Evolutionary conservation across 2,888 invertebrate genomes (phyloP), one percentile per base, ranked within the genome.

Genomic region (Trichogramma evanescens): DNA sequence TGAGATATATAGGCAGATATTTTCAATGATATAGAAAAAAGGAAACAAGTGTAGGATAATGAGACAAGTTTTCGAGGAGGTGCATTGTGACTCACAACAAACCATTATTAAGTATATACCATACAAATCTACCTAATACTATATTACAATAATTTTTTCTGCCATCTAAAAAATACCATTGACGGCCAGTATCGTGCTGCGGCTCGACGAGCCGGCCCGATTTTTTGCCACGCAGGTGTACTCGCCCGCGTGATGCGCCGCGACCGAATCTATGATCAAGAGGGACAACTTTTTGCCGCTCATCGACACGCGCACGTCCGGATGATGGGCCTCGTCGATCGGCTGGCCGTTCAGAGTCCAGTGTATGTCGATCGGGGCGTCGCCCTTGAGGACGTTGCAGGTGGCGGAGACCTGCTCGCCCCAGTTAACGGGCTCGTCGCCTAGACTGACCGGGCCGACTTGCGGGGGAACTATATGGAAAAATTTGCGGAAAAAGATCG

Each of bases 331-430:
- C 42, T 65, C 65, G 64, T 67, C 66, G 61, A 80, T 72, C 1
- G 74, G 70, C 63, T 81, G 74, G 7, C 79, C 77, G 61, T 84
- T 84, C 67, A 86, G 81, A 26, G 81, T 81, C 90, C 90, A 91
- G 53, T 81, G 79, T 46, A 90, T 84, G 60, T 83, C 82, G 48
- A 89, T 78, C 2, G 89, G 89, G 62, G 84, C 76, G 76, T 89
- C 89, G 46, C 89, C 89, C 76, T 89, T 88, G 55, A 83, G 82
- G 57, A 88, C 82, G 58, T 86, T 82, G 73, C 89, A 89, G 64
- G 84, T 85, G 40, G 84, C 82, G 67, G 87, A 84, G 61, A 86
- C 86, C 73, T 86, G 84, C 78, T 91, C 90, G 71, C 88, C 88
- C 67, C 87, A 87, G 76, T 89, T 88, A 10, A 82, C 77, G 46